Base-by-base conservation (phyloP, 2,113 vertebrate species). In the Amphiprion percula region DNA sequence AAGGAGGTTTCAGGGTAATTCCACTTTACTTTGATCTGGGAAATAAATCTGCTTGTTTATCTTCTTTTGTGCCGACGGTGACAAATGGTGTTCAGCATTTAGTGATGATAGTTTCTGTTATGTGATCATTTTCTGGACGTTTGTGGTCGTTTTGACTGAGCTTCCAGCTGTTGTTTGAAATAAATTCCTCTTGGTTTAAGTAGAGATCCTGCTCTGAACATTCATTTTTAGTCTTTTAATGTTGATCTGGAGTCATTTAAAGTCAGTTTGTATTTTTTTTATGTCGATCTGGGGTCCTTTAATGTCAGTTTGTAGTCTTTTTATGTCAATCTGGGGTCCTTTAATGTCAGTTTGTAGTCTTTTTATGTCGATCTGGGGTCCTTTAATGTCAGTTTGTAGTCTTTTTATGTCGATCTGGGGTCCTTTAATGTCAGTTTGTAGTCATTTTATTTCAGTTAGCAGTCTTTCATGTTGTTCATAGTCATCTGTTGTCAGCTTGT, bases 161-260 rank as follows among this genome's bases (percentile, higher is more conserved):
- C 26, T 26, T 26, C 26, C 26, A 26, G 26, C 3, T 26, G 26
- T 26, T 26, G 26, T 26, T 39, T 10, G 37, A 39, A 24, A 60
- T 39, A 10, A 14, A 63, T 77, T 63, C 58, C 49, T 78, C 62
- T 28, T 1, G 10, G 24, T 62, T 54, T 54, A 28, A 63, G 24
- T 52, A 41, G 58, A 1, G 37, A 7, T 39, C 37, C 37, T 39
- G 37, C 37, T 39, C 37, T 26, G 26, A 26, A 26, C 26, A 26
- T 26, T 26, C 2, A 26, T 30, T 30, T 30, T 4, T 30, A 30
- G 30, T 30, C 30, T 30, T 30, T 30, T 30, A 5, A 30, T 30
- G 30, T 30, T 6, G 30, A 6, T 5, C 6, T 30, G 30, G 4
- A 30, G 30, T 30, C 30, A 5, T 3, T 30, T 5, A 5, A 30